Percentiles rank a stretch among this genome's conserved stretches.
phyloP scores from a whole-genome alignment of 2,888 invertebrate species.

The Clanis bilineata region DNA sequence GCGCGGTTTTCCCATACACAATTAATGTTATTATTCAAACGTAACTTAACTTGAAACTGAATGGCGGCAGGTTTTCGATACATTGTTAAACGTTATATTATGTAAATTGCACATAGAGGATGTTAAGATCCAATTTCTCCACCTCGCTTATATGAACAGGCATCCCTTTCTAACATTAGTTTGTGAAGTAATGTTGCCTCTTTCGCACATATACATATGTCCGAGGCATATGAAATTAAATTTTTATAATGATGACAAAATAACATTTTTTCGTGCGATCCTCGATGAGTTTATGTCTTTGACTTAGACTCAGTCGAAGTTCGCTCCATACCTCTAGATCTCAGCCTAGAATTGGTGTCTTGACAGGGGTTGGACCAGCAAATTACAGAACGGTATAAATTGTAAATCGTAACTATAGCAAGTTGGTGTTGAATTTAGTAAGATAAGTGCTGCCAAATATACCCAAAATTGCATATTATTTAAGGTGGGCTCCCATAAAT shows the following conservation, averaged over 20 bases:
- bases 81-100: neutral
- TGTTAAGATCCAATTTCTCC: conserved; percentile 7
- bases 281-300: no score
- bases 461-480: no score
- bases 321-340: no score
- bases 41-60: neutral
- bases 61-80: neutral
- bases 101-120: conserved; percentile 3
- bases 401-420: no score
- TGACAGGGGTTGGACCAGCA: no score
- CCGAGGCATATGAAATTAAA: neutral
- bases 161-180: neutral
- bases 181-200: neutral
- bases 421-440: no score
- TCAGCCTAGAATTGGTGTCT: no score
- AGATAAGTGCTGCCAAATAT: no score
- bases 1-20: neutral
- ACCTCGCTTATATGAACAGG: neutral
- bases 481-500: no score
- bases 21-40: neutral
- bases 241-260: neutral
- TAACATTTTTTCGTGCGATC: neutral
- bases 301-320: no score
- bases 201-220: neutral
- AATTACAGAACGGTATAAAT: no score